A percentile compares a stretch with the other conserved stretches of the same genome.
phyloP scores from a whole-genome alignment of 2,797 vertebrate species.

The Ptychobarbus kaznakovi region DNA sequence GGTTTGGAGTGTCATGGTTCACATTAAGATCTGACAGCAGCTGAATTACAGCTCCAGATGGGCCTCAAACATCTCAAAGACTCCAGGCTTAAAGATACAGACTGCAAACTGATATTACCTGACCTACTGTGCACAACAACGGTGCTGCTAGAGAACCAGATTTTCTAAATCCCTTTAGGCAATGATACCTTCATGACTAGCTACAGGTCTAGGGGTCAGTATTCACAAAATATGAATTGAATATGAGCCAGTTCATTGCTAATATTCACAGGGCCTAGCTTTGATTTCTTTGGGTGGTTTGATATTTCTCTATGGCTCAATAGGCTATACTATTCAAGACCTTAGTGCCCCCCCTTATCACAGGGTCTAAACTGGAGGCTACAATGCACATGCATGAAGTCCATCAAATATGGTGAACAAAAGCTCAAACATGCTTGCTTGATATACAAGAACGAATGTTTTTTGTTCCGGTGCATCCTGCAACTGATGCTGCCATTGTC shows the following conservation, averaged over 20 bases:
- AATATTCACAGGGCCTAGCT: not conserved
- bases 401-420: not conserved
- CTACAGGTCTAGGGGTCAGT: not conserved
- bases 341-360: not conserved
- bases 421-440: not conserved
- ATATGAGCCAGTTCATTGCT: not conserved
- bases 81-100: constrained; percentile 8
- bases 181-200: not conserved
- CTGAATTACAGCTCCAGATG: constrained; percentile 59
- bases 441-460: not conserved
- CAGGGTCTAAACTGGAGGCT: not conserved
- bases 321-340: not conserved
- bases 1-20: constrained; percentile 46
- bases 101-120: constrained; percentile 14
- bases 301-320: not conserved
- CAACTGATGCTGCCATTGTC: not conserved
- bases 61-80: constrained; percentile 48
- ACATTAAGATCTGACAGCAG: constrained; percentile 45
- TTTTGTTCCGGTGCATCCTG: not conserved
- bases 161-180: not conserved
- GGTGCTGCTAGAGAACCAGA: not conserved
- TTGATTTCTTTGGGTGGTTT: not conserved
- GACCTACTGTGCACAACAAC: not conserved
- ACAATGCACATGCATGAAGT: not conserved
- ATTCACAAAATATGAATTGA: not conserved